Base-by-base conservation (phyloP, 1,140 invertebrate genomes). In the Octopus sinensis region DNA sequence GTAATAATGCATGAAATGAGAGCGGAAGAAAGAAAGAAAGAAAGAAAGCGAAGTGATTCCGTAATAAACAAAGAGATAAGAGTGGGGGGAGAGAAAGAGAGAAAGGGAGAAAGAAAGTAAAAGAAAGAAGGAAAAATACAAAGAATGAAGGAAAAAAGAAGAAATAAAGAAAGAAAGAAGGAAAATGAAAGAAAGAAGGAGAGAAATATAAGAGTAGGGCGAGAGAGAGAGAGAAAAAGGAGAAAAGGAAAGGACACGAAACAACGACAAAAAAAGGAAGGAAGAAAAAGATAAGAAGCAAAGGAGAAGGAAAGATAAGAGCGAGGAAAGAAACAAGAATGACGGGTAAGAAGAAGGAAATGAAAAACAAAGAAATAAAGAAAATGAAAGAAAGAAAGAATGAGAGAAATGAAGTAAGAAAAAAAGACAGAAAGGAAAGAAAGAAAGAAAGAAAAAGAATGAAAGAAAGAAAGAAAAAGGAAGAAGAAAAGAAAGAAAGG, bases 191-290 rank as follows among this genome's bases (percentile, higher is more conserved):
- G 54, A 43, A 53, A 13, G 54, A 7, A 53, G 7, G 43, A 43
- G 43, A 13, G 43, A 43, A 9, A 7, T 51, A n/a, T n/a, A 7
- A 51, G 43, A 79, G 12, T 51, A 7, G 17, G 12, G 53, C 78
- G 79, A 80, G 53, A 30, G 79, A 68, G 54, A 6, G 79, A 9
- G 56, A 80, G 79, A 80, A 23, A 80, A 23, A 80, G 79, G 68
- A 73, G 17, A 68, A n/a, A 54, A 53, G 17, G 7, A 54, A 52
- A 54, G 30, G 51, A 52, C 9, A 52, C n/a, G 30, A 30, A 52
- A 30, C 9, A 30, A 52, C 9, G 9, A 30, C n/a, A 10, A 30
- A 30, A 10, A 30, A 77, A 30, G 53, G 53, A 80, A 13, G 54
- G 78, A 53, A 12, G 54, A 53, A 54, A 52, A 77, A 10, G 51